These are phyloP conservation scores for Discoglossus pictus DNA, from an alignment of 2,797 vertebrate genomes.

Conservation along the genomic window DNA sequence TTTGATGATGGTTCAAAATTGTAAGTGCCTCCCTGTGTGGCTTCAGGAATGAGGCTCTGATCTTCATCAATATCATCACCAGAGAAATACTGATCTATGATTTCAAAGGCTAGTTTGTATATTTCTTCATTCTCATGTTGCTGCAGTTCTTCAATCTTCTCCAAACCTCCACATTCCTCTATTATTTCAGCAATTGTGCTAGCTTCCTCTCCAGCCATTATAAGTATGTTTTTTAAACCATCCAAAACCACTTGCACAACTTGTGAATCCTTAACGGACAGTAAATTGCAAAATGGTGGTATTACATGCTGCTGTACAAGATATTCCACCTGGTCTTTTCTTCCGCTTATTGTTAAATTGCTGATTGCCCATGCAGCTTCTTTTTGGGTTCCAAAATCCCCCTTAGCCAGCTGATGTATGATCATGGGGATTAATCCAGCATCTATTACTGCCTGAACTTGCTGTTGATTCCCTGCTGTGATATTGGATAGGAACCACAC, in stretches of 20 bases:
- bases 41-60: constrained; percentile 91
- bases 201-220: constrained; percentile 97
- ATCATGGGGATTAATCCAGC: constrained; percentile 98
- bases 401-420: constrained; percentile 98
- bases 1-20: constrained; percentile 94
- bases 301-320: constrained; percentile 97
- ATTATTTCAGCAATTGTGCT: constrained; percentile 98
- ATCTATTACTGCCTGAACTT: constrained; percentile 97
- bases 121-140: constrained; percentile 98
- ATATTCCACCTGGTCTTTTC: constrained; percentile 98
- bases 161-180: constrained; percentile 97
- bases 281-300: constrained; percentile 93
- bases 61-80: constrained; percentile 98
- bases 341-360: constrained; percentile 97
- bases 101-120: constrained; percentile 99
- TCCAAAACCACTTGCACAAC: constrained; percentile 98
- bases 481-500: constrained; percentile 99
- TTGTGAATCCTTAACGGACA: constrained; percentile 97
- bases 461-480: constrained; percentile 98
- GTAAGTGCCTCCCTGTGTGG: constrained; percentile 96
- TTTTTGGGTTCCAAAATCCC: constrained; percentile 97
- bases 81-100: constrained; percentile 99
- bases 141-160: constrained; percentile 97
- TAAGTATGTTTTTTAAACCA: constrained; percentile 96
- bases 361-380: constrained; percentile 99